Conservation (phyloP, 1,140 invertebrate species). For the Drosophila tristis region DNA sequence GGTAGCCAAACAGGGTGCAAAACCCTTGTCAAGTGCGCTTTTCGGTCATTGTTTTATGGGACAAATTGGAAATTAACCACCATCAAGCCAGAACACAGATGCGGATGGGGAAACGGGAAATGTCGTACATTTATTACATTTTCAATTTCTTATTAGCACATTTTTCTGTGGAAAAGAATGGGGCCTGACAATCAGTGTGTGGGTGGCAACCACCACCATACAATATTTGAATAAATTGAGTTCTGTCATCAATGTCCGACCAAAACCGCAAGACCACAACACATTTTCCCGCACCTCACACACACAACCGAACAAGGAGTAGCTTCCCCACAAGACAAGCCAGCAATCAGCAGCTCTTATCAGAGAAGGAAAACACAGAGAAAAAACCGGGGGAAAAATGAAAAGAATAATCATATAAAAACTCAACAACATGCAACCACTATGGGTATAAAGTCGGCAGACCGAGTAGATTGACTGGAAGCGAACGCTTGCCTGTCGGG, state of each 20-base stretch:
- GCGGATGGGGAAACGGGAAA: not conserved
- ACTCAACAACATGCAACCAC: constrained; percentile 53
- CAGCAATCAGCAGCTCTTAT: constrained; percentile 54
- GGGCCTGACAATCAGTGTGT: too few species aligned
- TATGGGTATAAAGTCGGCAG: constrained; percentile 42
- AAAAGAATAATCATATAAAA: constrained; percentile 34
- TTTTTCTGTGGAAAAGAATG: not conserved
- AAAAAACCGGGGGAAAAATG: not conserved
- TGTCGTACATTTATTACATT: too few species aligned
- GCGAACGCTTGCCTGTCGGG: constrained; percentile 19
- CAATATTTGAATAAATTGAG: not conserved
- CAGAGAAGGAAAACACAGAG: constrained; percentile 22
- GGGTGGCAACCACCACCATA: too few species aligned
- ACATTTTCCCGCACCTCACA: not conserved
- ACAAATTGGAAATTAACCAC: constrained; percentile 8
- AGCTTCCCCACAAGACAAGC: constrained; percentile 35
- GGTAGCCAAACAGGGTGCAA: not conserved
- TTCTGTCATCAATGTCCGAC: not conserved
- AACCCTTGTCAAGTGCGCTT: constrained; percentile 19
- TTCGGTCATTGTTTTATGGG: not conserved
- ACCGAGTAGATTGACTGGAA: constrained; percentile 65
- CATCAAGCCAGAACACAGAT: not conserved
- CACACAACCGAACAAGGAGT: not conserved
- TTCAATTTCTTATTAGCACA: not conserved
- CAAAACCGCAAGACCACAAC: constrained; percentile 2